Conservation (phyloP, 2,888 invertebrate genomes). For the Elmis aenea region DNA sequence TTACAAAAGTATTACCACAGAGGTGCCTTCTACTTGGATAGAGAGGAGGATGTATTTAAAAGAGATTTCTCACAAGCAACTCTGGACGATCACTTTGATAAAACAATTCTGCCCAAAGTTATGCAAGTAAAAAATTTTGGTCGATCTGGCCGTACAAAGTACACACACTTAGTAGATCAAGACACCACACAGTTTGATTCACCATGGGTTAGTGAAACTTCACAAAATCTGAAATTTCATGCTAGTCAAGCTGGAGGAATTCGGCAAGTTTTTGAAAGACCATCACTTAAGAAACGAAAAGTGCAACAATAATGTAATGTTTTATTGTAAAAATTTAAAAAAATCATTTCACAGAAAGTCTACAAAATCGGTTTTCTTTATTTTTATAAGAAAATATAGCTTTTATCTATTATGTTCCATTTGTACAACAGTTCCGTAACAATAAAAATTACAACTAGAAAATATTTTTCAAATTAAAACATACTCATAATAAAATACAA, state of each 20-base stretch:
- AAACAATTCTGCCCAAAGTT: slow-evolving; percentile 96
- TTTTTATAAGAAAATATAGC: not conserved
- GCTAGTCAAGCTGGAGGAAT: slow-evolving; percentile 86
- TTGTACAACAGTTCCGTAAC: not conserved
- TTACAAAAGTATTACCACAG: slow-evolving; percentile 99
- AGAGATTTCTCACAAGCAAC: slow-evolving; percentile 95
- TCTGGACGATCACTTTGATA: slow-evolving; percentile 98
- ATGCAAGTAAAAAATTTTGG: slow-evolving; percentile 99
- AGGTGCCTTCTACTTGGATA: slow-evolving; percentile 96
- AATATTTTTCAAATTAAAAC: not conserved
- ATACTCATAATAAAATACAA: not conserved
- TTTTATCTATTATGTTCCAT: not conserved
- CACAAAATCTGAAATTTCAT: slow-evolving; percentile 82
- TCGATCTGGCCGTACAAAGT: slow-evolving; percentile 96
- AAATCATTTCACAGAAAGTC: too few species aligned
- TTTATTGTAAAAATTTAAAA: too few species aligned
- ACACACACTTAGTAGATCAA: slow-evolving; percentile 98
- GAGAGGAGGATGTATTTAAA: slow-evolving; percentile 85
- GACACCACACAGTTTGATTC: slow-evolving; percentile 98
- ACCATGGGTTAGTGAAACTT: slow-evolving; percentile 92
- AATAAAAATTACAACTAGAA: not conserved
- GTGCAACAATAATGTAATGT: slow-evolving; percentile 26
- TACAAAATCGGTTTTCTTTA: not conserved
- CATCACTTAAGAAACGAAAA: slow-evolving; percentile 61
- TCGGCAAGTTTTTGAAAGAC: slow-evolving; percentile 88